These are phyloP conservation scores for Pandemis heparana DNA, from an alignment of 2,888 invertebrate species.

Conservation along the genomic window DNA sequence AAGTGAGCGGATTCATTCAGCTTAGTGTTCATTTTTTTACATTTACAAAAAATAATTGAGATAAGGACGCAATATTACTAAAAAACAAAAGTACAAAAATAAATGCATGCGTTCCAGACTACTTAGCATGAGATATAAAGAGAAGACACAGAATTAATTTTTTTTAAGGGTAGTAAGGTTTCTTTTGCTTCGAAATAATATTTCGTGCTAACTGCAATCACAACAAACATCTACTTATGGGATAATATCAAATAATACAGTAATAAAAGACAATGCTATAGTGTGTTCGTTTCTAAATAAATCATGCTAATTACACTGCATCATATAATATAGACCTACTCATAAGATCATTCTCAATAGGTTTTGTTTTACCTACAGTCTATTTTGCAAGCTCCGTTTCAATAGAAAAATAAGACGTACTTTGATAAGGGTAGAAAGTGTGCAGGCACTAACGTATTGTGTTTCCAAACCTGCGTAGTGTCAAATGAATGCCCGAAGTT, in stretches of 20 bases:
- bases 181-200: neutral
- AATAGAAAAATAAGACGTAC: constrained; percentile 14
- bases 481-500: constrained; percentile 44
- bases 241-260: neutral
- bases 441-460: constrained; percentile 15
- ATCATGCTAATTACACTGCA: neutral
- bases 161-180: neutral
- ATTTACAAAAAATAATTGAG: constrained; percentile 6
- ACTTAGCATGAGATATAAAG: neutral
- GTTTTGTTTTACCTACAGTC: neutral
- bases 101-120: constrained; percentile 28
- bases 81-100: constrained; percentile 4
- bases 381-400: constrained; percentile 11
- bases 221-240: constrained; percentile 1
- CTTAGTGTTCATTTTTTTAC: neutral
- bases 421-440: constrained; percentile 6
- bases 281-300: neutral
- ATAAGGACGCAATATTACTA: neutral
- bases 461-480: constrained; percentile 50
- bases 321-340: neutral
- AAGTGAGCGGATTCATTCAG: constrained; percentile 45
- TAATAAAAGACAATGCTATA: neutral
- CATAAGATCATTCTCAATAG: neutral
- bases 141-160: neutral
- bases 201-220: neutral